These are phyloP conservation scores for Zaprionus ghesquierei DNA, from an alignment of 1,140 invertebrate genomes.

Conservation along the genomic window DNA sequence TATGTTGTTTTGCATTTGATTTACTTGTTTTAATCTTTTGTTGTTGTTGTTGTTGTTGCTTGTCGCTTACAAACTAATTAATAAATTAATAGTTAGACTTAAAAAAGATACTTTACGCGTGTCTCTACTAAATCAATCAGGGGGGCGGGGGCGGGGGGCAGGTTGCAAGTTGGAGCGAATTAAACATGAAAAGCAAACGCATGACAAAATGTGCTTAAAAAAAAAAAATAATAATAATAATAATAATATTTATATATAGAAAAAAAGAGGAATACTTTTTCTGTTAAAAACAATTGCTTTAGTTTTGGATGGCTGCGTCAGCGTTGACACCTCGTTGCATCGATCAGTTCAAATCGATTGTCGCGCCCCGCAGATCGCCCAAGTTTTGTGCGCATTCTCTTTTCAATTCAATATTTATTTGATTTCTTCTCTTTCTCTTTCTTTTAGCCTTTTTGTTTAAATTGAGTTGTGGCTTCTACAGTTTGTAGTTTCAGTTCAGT, in stretches of 20 bases:
- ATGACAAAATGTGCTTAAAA: conserved; percentile 47
- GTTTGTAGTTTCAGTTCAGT: no score
- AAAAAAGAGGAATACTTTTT: conserved; percentile 68
- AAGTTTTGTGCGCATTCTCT: conserved; percentile 6
- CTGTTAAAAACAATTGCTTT: conserved; percentile 43
- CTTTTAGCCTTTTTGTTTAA: background rate
- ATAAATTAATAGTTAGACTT: conserved; percentile 80
- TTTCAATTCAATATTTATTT: conserved; percentile 5
- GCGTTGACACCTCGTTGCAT: conserved; percentile 11
- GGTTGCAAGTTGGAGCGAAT: no score
- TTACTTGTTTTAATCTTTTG: conserved; percentile 67
- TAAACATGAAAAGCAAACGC: conserved; percentile 63
- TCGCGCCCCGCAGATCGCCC: background rate
- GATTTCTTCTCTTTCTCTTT: background rate
- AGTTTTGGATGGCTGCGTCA: conserved; percentile 37
- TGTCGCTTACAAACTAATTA: conserved; percentile 75
- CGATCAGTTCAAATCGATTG: background rate
- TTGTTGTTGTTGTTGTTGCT: conserved; percentile 55
- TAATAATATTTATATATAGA: no score
- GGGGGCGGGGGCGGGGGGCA: conserved; percentile 33
- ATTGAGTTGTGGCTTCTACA: background rate
- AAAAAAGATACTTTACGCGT: conserved; percentile 63
- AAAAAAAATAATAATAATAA: conserved; percentile 40
- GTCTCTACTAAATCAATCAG: conserved; percentile 58
- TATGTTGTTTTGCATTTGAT: conserved; percentile 60